A percentile compares a stretch with the other conserved stretches of the same genome.
Evolutionary conservation across 2,113 vertebrate genomes (phyloP).

Genomic region (Mystacornis crossleyi): DNA sequence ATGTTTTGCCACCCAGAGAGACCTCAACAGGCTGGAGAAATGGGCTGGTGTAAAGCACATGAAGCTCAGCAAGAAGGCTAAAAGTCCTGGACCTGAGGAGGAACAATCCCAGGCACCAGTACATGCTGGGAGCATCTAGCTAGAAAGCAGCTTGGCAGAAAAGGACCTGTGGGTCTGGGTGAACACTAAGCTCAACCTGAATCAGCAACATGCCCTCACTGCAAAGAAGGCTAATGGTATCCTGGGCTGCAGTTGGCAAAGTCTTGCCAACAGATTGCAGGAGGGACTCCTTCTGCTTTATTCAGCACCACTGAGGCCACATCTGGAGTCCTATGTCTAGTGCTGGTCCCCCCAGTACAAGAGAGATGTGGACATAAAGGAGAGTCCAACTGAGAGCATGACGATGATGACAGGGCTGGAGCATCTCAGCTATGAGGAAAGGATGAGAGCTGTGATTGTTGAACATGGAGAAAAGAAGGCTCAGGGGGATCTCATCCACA

Average conservation of each 20-base stretch:
- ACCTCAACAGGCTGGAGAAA: neutral
- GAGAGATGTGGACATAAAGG: neutral
- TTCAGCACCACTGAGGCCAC: neutral
- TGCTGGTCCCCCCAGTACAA: neutral
- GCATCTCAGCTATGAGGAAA: rapidly evolving
- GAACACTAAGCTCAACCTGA: neutral
- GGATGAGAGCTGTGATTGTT: neutral
- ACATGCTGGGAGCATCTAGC: no score
- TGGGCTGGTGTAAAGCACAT: neutral
- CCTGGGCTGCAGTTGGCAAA: neutral
- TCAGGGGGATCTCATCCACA: neutral
- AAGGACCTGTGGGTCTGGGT: neutral
- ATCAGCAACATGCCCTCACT: neutral
- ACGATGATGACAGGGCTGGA: neutral
- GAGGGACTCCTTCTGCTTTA: neutral
- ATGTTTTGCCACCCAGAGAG: neutral
- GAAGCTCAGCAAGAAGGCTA: neutral
- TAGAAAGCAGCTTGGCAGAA: neutral
- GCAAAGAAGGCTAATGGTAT: neutral
- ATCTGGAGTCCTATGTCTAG: neutral
- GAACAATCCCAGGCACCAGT: rapidly evolving
- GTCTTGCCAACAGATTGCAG: neutral
- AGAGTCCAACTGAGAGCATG: neutral
- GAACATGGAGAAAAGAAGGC: neutral
- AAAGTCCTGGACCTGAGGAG: neutral